phyloP scores from a whole-genome alignment of 1,140 invertebrate species.

The Phortica variegata region DNA sequence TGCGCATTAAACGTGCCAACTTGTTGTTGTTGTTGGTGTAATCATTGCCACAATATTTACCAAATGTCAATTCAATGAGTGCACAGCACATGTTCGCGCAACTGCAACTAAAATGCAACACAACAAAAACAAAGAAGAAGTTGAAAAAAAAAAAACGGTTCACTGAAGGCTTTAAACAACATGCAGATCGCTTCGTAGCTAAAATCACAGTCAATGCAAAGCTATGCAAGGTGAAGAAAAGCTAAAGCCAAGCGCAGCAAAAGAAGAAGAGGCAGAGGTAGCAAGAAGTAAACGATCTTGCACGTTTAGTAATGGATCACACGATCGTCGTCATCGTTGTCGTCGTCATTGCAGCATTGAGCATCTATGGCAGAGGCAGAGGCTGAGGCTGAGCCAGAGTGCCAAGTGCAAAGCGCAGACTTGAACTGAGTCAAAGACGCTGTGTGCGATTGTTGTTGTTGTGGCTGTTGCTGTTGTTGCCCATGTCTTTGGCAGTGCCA shows the following conservation, averaged over 20 bases:
- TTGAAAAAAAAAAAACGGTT: neutral
- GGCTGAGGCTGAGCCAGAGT: constrained; percentile 19
- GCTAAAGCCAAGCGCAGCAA: neutral
- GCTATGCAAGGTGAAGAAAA: constrained; percentile 16
- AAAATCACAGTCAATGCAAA: too few species aligned
- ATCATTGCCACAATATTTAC: constrained; percentile 36
- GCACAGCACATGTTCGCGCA: constrained; percentile 25
- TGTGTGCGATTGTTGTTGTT: constrained; percentile 7
- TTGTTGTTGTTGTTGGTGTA: too few species aligned
- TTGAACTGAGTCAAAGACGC: constrained; percentile 11
- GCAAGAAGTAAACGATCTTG: constrained; percentile 45
- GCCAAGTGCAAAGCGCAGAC: constrained; percentile 33
- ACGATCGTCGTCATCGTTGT: too few species aligned
- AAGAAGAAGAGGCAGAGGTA: constrained; percentile 11
- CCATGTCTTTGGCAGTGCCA: constrained; percentile 6
- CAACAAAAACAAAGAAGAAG: neutral
- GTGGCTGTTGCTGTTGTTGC: constrained; percentile 5
- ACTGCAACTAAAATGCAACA: constrained; percentile 21
- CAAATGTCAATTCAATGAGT: constrained; percentile 52
- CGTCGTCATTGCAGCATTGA: constrained; percentile 15
- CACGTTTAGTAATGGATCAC: constrained; percentile 54
- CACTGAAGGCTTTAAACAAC: too few species aligned
- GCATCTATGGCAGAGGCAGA: constrained; percentile 14
- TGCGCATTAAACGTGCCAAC: constrained; percentile 14
- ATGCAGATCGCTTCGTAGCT: too few species aligned